phyloP scores from a whole-genome alignment of 30 jellyfish, hydroid and myxozoan species.

The Hydractinia symbiolongicarpus region DNA sequence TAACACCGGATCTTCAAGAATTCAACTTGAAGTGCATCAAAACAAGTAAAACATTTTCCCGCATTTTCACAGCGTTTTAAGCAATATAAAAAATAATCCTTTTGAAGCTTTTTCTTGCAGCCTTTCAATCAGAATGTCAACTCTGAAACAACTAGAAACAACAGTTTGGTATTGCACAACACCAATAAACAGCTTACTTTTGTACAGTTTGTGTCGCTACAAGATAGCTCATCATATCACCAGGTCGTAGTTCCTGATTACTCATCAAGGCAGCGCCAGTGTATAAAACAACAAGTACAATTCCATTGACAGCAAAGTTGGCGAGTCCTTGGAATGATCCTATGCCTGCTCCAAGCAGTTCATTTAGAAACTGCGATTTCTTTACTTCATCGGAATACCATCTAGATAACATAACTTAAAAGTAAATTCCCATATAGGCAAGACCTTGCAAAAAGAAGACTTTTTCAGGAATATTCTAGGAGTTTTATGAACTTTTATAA shows the following conservation, averaged over 20 bases:
- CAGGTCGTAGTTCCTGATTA: conserved; percentile 59
- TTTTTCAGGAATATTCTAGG: too few species aligned
- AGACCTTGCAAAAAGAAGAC: too few species aligned
- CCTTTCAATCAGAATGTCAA: too few species aligned
- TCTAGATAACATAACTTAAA: conserved; percentile 17
- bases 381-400: conserved; percentile 78
- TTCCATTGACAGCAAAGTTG: conserved; percentile 90
- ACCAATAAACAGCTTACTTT: neutral
- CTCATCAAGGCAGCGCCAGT: conserved; percentile 79
- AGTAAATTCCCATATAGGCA: too few species aligned
- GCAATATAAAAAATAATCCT: too few species aligned
- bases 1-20: neutral
- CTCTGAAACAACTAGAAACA: neutral
- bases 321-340: conserved; percentile 92
- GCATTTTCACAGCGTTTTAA: too few species aligned
- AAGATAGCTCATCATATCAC: conserved; percentile 89
- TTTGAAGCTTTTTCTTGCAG: too few species aligned
- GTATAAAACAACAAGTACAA: conserved; percentile 69
- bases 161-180: neutral
- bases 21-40: too few species aligned
- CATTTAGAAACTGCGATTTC: conserved; percentile 53
- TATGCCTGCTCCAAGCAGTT: conserved; percentile 86
- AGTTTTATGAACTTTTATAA: too few species aligned
- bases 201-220: conserved; percentile 89
- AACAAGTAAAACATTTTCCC: too few species aligned